These are phyloP conservation scores for Eupeodes corollae DNA, from an alignment of 1,140 invertebrate species.

Conservation along the genomic window DNA sequence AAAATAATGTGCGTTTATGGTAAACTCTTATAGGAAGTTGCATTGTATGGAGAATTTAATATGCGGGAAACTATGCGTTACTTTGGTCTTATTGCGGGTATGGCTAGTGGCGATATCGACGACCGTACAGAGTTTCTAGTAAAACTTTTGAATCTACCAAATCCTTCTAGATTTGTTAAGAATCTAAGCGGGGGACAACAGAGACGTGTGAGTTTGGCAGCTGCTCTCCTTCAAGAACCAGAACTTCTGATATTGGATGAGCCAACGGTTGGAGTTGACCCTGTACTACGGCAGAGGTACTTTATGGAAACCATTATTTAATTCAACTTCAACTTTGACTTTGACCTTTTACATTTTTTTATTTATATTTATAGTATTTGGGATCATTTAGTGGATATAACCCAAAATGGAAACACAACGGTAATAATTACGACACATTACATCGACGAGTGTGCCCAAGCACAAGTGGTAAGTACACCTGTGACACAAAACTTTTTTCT, in stretches of 20 bases:
- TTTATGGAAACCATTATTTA: neutral
- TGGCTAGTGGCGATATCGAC: constrained; percentile 60
- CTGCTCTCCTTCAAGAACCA: constrained; percentile 76
- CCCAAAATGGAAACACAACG: constrained; percentile 73
- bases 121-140: constrained; percentile 71
- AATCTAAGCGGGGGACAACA: constrained; percentile 86
- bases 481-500: no score
- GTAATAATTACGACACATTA: constrained; percentile 97
- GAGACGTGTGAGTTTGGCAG: constrained; percentile 74
- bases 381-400: constrained; percentile 85
- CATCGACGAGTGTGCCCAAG: constrained; percentile 92
- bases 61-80: constrained; percentile 84
- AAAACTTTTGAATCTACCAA: constrained; percentile 59
- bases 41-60: constrained; percentile 82
- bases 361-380: constrained; percentile 60
- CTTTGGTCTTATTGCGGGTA: constrained; percentile 79
- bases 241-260: constrained; percentile 88
- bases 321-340: neutral
- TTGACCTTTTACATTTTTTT: constrained; percentile 1
- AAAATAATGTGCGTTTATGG: neutral
- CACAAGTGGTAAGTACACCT: constrained; percentile 52
- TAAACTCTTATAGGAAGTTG: constrained; percentile 62
- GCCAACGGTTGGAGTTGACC: constrained; percentile 91
- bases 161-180: constrained; percentile 59
- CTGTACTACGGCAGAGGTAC: constrained; percentile 75